phyloP scores from a whole-genome alignment of 2,113 vertebrate species.

The Psophia crepitans region DNA sequence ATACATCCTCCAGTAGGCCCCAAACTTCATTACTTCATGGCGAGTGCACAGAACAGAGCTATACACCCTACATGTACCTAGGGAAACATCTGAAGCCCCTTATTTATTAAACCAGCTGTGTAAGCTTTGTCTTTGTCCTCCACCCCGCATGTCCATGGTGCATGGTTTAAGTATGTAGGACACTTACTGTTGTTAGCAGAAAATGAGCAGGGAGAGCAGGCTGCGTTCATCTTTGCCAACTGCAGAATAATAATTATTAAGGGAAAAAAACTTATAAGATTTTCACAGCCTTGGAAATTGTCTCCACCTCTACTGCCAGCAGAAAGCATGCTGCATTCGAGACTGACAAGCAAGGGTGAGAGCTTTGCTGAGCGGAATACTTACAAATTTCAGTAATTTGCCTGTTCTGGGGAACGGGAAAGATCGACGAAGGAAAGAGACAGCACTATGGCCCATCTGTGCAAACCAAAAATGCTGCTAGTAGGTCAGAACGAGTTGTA shows the following conservation, averaged over 20 bases:
- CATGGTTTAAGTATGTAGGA: neutral
- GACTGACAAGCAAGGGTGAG: conserved; percentile 42
- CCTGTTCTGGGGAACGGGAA: neutral
- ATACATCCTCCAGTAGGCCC: neutral
- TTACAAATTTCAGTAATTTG: conserved; percentile 30
- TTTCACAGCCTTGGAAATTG: conserved; percentile 39
- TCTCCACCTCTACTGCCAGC: neutral
- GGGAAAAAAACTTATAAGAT: neutral
- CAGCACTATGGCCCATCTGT: conserved; percentile 45
- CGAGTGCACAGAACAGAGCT: neutral
- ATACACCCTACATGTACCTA: neutral
- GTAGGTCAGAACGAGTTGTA: conserved; percentile 47
- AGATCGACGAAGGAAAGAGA: conserved; percentile 6
- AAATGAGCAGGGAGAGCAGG: conserved; percentile 8
- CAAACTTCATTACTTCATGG: neutral
- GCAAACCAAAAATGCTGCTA: conserved; percentile 40
- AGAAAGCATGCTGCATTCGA: conserved; percentile 12
- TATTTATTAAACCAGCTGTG: neutral
- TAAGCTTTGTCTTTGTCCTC: neutral
- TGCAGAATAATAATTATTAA: conserved; percentile 30
- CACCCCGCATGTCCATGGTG: accelerated
- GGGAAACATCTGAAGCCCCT: neutral
- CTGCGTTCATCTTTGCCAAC: neutral
- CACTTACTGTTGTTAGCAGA: neutral
- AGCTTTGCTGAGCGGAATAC: conserved; percentile 37